These are phyloP conservation scores for Deroplatys truncata DNA, from an alignment of 2,888 invertebrate genomes.

Conservation along the genomic window DNA sequence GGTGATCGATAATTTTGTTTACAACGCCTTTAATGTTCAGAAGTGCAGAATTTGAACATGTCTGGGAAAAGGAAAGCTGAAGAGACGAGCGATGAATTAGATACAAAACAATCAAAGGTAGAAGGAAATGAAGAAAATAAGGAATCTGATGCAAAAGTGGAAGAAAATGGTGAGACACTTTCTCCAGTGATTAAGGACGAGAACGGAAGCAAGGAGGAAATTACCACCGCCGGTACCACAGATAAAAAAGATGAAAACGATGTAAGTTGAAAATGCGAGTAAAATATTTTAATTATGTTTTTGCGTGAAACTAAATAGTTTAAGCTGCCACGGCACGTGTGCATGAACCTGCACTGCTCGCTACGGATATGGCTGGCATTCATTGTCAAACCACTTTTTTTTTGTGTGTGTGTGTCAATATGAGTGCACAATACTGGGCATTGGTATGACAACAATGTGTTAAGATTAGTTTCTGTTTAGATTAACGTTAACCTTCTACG, in stretches of 20 bases:
- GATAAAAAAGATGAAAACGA: constrained; percentile 12
- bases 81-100: constrained; percentile 24
- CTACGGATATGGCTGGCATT: too few relatives aligned
- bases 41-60: constrained; percentile 28
- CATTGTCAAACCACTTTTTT: too few relatives aligned
- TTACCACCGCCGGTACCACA: background rate
- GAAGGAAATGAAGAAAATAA: constrained; percentile 21
- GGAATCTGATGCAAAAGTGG: background rate
- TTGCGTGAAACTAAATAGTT: background rate
- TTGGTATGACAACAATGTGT: too few relatives aligned
- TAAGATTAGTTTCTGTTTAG: too few relatives aligned
- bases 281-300: background rate
- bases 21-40: constrained; percentile 24
- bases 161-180: constrained; percentile 18
- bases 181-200: constrained; percentile 15
- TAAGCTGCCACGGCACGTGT: too few relatives aligned
- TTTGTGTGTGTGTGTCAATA: too few relatives aligned
- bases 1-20: constrained; percentile 29
- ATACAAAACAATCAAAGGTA: constrained; percentile 26
- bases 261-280: background rate
- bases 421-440: too few relatives aligned
- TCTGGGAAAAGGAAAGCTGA: constrained; percentile 32
- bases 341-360: too few relatives aligned
- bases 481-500: too few relatives aligned
- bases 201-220: constrained; percentile 7